Evolutionary conservation across 2,888 invertebrate genomes (phyloP), one percentile per base, ranked within the genome.

Genomic region (Pachycephus smyrnensis): DNA sequence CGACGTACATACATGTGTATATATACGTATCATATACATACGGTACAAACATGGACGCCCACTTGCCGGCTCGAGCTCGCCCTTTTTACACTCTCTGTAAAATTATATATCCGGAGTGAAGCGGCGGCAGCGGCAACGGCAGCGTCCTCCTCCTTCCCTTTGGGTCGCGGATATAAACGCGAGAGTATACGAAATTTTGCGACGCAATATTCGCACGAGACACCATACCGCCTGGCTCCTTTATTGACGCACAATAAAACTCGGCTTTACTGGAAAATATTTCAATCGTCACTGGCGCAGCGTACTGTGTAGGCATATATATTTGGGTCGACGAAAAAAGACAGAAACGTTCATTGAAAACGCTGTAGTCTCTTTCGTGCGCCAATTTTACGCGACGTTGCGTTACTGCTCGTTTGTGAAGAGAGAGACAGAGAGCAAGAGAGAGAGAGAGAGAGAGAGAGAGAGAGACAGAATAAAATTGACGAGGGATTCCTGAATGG

Each of bases 81-180:
- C 55, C 71, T 71, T 71, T 71, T 71, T 33, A 33, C 71, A 31
- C 71, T 31, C 33, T 71, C 71, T 33, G 33, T 31, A 71, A 71
- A 71, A 71, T 71, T 71, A 71, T 71, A 71, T 71, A 71, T 71
- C 71, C 71, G 71, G 71, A 32, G 71, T 32, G 32, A 33, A 31
- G 31, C 71, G 71, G 30, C 31, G 31, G 71, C 33, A 33, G 71
- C 33, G 15, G 71, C 12, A 30, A 68, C 9, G 68, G 68, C 68
- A 23, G 71, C 30, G 12, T 32, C 69, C 12, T 1, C 23, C 55
- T 9, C 15, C 12, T 71, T 31, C 12, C 71, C 71, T 71, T 12
- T 11, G 4, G n/a, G 1, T 4, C 68, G 68, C n/a, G n/a, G 15
- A 68, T 4, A 71, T 71, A 71, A 71, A 32, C 71, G 71, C 71